phyloP scores from a whole-genome alignment of 2,113 vertebrate species.

The Chaetodon auriga region DNA sequence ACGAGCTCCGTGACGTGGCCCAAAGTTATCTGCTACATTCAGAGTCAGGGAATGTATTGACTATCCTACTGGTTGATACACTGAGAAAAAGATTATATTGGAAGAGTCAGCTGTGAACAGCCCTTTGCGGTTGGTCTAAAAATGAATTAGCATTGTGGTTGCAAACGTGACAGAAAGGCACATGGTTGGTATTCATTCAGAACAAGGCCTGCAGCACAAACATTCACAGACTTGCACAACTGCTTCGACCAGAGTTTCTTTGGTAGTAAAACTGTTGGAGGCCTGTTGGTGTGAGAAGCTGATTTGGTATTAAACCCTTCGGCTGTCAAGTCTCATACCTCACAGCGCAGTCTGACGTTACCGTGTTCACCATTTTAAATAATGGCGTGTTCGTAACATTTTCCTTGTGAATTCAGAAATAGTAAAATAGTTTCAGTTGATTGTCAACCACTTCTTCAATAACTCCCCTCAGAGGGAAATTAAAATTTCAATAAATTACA shows the following conservation, averaged over 20 bases:
- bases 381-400: slow-evolving; percentile 66
- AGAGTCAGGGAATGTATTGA: slow-evolving; percentile 82
- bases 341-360: slow-evolving; percentile 63
- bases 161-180: slow-evolving; percentile 70
- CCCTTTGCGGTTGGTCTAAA: slow-evolving; percentile 68
- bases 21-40: slow-evolving; percentile 66
- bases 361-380: slow-evolving; percentile 70
- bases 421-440: slow-evolving; percentile 82
- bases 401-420: slow-evolving; percentile 46
- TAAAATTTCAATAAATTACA: slow-evolving; percentile 74
- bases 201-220: slow-evolving; percentile 55
- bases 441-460: slow-evolving; percentile 84
- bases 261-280: slow-evolving; percentile 66
- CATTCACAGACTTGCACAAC: slow-evolving; percentile 55
- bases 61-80: slow-evolving; percentile 65
- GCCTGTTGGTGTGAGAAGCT: slow-evolving; percentile 71
- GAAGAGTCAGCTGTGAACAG: slow-evolving; percentile 66
- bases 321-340: slow-evolving; percentile 27
- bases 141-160: slow-evolving; percentile 50
- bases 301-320: slow-evolving; percentile 65
- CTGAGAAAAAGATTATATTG: slow-evolving; percentile 51
- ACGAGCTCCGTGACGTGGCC: slow-evolving; percentile 19
- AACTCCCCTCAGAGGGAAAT: slow-evolving; percentile 76
- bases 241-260: slow-evolving; percentile 66
- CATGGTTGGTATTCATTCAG: slow-evolving; percentile 62